Percentiles rank a stretch among this genome's conserved stretches.
Evolutionary conservation across 37 sponge, comb jelly and placozoan genomes (phyloP).

Genomic region (Agelas oroides): DNA sequence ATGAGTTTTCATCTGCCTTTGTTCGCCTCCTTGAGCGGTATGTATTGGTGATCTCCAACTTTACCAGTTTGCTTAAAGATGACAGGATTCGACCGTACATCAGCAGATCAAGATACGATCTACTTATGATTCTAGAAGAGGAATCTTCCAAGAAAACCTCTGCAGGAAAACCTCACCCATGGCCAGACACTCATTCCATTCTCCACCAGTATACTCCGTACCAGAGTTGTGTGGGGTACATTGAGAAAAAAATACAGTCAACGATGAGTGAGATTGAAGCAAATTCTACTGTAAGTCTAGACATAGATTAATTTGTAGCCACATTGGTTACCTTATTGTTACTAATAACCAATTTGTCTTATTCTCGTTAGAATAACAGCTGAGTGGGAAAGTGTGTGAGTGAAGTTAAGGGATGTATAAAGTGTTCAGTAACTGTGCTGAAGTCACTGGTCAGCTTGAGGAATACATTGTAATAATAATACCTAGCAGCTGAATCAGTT

Average conservation of each 20-base stretch:
- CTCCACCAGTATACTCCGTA: conserved; percentile 32
- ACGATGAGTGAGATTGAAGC: conserved; percentile 23
- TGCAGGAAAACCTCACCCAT: not conserved
- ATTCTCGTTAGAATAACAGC: no score
- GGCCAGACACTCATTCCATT: conserved; percentile 9
- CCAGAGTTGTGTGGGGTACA: not conserved
- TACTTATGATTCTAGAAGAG: conserved; percentile 45
- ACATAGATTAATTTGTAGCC: no score
- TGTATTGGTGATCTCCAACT: conserved; percentile 35
- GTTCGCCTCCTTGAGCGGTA: conserved; percentile 11
- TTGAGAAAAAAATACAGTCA: not conserved
- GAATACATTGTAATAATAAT: no score
- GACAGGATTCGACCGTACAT: conserved; percentile 22
- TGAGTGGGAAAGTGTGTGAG: no score
- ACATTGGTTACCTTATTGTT: no score
- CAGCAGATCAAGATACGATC: conserved; percentile 49
- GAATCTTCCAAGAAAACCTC: conserved; percentile 12
- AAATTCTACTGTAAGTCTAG: conserved; percentile 16
- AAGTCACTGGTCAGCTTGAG: no score
- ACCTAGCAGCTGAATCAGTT: no score
- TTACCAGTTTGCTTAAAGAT: conserved; percentile 43
- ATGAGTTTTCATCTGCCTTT: conserved; percentile 33
- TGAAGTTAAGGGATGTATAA: no score
- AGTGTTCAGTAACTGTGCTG: no score
- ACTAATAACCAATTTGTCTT: no score